A percentile compares a stretch with the other conserved stretches of the same genome.
Evolutionary conservation across 92 coral and sea anemone species (phyloP).

Genomic region (Micromussa lordhowensis): DNA sequence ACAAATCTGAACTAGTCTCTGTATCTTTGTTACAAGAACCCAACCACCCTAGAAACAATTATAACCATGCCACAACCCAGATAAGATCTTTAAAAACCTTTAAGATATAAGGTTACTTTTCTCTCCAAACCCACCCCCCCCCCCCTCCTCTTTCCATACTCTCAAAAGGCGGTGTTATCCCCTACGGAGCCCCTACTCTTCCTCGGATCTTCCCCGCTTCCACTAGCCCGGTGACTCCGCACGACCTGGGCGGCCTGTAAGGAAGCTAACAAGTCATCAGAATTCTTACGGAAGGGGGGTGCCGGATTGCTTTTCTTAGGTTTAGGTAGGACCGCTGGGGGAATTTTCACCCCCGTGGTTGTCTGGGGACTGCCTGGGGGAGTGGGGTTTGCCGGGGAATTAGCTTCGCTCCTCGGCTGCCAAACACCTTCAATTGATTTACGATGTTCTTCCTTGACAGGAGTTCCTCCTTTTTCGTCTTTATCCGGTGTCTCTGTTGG

Average conservation of each 20-base stretch:
- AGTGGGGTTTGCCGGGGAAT: slow-evolving; percentile 36
- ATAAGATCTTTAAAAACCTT: neutral
- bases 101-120: neutral
- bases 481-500: slow-evolving; percentile 45
- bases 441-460: slow-evolving; percentile 36
- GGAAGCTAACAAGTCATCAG: slow-evolving; percentile 75
- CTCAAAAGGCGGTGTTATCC: slow-evolving; percentile 72
- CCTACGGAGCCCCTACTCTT: slow-evolving; percentile 62
- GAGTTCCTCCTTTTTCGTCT: slow-evolving; percentile 4
- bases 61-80: neutral
- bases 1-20: neutral
- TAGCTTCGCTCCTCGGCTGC: slow-evolving; percentile 62
- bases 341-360: slow-evolving; percentile 60
- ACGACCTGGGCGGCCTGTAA: slow-evolving; percentile 89
- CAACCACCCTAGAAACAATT: neutral
- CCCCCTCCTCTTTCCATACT: neutral
- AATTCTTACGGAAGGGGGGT: slow-evolving; percentile 72
- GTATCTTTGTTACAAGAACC: neutral
- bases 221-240: slow-evolving; percentile 70
- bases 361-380: slow-evolving; percentile 73
- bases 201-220: slow-evolving; percentile 42
- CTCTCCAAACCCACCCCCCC: neutral
- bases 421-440: slow-evolving; percentile 67
- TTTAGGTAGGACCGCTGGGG: slow-evolving; percentile 93
- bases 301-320: slow-evolving; percentile 70